phyloP scores from a whole-genome alignment of 2,113 vertebrate genomes.

The Paramisgurnus dabryanus region DNA sequence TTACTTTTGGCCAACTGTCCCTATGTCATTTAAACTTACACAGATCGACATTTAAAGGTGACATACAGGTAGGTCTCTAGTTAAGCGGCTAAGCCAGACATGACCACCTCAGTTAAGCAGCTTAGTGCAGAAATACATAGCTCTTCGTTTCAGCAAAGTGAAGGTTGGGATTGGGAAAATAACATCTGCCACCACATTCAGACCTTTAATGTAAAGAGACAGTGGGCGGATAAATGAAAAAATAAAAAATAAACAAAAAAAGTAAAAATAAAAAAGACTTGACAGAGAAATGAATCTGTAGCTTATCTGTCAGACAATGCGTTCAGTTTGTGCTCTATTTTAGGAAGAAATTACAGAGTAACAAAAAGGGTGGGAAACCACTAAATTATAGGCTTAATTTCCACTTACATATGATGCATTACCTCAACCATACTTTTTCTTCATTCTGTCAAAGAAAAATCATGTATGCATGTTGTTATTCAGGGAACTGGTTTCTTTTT shows the following conservation, averaged over 20 bases:
- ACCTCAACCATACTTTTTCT: neutral
- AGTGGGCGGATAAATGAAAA: neutral
- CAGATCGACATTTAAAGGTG: neutral
- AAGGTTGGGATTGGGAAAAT: constrained; percentile 26
- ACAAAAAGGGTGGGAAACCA: constrained; percentile 51
- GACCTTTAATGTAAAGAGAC: constrained; percentile 1
- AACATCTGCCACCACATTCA: constrained; percentile 35
- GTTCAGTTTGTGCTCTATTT: constrained; percentile 56
- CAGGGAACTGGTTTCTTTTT: neutral
- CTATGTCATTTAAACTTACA: neutral
- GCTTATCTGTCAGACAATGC: constrained; percentile 41
- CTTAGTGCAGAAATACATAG: constrained; percentile 46
- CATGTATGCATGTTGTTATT: neutral
- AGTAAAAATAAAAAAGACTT: neutral
- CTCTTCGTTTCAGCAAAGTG: constrained; percentile 37
- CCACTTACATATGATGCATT: constrained; percentile 20
- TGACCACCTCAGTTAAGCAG: constrained; percentile 47
- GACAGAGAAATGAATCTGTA: constrained; percentile 7
- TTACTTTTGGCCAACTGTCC: too few species aligned
- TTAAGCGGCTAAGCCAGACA: constrained; percentile 46
- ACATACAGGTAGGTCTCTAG: constrained; percentile 9
- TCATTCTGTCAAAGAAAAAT: neutral
- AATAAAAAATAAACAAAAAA: neutral
- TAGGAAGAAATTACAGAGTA: constrained; percentile 64
- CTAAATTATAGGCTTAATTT: constrained; percentile 47